Evolutionary conservation across 2,888 invertebrate genomes (phyloP).

Genomic region (Eudemis profundana): DNA sequence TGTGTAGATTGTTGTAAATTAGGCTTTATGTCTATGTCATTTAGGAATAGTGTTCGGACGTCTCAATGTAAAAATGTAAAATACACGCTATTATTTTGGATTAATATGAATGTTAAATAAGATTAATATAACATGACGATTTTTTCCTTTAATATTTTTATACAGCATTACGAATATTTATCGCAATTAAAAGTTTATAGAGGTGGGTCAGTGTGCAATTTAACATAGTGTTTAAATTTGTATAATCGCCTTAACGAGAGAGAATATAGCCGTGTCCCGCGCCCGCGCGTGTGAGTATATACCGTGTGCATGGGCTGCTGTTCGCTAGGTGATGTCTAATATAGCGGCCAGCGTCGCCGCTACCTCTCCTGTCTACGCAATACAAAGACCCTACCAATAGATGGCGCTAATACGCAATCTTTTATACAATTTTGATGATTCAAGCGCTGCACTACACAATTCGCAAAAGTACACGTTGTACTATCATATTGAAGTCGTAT

Average conservation of each 20-base stretch:
- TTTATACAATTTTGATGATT: neutral
- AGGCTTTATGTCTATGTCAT: constrained; percentile 82
- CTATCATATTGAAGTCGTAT: too few species aligned
- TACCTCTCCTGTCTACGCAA: neutral
- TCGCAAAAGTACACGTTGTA: too few species aligned
- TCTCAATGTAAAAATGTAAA: constrained; percentile 84
- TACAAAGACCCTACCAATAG: neutral
- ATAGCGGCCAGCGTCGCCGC: constrained; percentile 9
- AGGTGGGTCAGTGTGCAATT: constrained; percentile 84
- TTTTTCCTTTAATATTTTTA: constrained; percentile 85
- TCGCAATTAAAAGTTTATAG: constrained; percentile 85
- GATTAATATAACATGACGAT: constrained; percentile 79
- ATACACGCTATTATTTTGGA: constrained; percentile 80
- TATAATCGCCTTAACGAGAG: constrained; percentile 84
- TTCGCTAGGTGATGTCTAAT: constrained; percentile 26
- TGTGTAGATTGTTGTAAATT: constrained; percentile 83
- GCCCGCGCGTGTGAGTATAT: constrained; percentile 68
- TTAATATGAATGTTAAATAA: constrained; percentile 81
- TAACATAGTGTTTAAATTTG: constrained; percentile 79
- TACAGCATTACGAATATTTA: constrained; percentile 84
- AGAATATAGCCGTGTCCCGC: constrained; percentile 82
- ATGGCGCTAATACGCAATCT: too few species aligned
- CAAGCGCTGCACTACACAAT: too few species aligned
- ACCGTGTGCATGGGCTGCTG: constrained; percentile 53
- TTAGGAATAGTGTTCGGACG: constrained; percentile 75